Percentiles rank a stretch among this genome's conserved stretches.
Conservation (phyloP, 1,140 invertebrate species). For the Zaprionus lachaisei region DNA sequence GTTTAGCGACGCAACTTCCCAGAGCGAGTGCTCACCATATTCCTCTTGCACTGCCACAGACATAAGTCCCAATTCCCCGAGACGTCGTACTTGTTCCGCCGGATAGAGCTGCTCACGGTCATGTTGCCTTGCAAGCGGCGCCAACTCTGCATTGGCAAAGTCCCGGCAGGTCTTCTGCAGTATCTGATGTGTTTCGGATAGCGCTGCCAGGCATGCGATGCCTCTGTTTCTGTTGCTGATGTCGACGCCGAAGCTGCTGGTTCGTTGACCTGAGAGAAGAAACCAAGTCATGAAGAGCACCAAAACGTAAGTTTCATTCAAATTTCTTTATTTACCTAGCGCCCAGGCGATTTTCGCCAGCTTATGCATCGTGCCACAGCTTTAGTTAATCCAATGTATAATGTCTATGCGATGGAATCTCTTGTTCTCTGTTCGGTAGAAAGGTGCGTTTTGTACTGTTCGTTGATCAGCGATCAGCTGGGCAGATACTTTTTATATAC, state of each 20-base stretch:
- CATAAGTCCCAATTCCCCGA: slow-evolving; percentile 97
- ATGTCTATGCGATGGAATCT: neutral
- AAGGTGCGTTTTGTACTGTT: slow-evolving; percentile 22
- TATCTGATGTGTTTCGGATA: slow-evolving; percentile 97
- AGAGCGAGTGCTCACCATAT: slow-evolving; percentile 85
- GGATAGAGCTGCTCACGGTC: slow-evolving; percentile 95
- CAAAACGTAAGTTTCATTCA: neutral
- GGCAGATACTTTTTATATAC: slow-evolving; percentile 36
- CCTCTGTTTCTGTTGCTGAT: slow-evolving; percentile 22
- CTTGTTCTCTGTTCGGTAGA: neutral
- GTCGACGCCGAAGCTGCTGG: slow-evolving; percentile 2
- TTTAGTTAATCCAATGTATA: neutral
- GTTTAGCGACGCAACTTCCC: neutral
- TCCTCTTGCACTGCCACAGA: slow-evolving; percentile 91
- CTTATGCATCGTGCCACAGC: slow-evolving; percentile 53
- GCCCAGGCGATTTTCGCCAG: slow-evolving; percentile 33
- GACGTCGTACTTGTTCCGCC: slow-evolving; percentile 93
- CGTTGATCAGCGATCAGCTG: slow-evolving; percentile 11
- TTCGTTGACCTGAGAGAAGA: slow-evolving; percentile 53
- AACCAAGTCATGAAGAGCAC: neutral
- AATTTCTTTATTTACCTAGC: slow-evolving; percentile 41
- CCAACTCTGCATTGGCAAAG: slow-evolving; percentile 95
- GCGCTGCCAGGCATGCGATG: slow-evolving; percentile 88
- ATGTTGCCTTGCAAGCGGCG: slow-evolving; percentile 92
- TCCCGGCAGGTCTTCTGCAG: slow-evolving; percentile 96